Evolutionary conservation across 2,113 vertebrate genomes (phyloP).

Genomic region (Phalacrocorax aristotelis): DNA sequence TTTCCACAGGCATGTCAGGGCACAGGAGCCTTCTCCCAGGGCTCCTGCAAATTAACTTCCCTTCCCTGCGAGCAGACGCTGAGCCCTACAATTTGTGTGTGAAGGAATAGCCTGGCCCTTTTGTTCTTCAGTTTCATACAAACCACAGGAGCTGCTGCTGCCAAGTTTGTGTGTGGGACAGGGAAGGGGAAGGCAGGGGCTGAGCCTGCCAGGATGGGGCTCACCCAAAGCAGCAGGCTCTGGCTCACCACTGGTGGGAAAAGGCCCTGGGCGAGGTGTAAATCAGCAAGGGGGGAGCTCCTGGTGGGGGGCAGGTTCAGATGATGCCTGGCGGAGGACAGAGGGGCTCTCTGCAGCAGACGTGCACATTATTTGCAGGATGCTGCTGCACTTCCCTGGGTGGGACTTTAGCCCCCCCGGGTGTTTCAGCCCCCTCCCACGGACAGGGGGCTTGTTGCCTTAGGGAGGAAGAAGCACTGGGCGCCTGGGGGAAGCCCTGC

Average conservation of each 20-base stretch:
- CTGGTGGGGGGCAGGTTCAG: neutral
- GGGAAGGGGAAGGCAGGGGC: neutral
- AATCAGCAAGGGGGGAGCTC: neutral
- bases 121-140: neutral
- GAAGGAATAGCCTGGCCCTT: neutral
- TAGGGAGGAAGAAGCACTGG: neutral
- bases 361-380: fast-evolving
- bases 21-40: neutral
- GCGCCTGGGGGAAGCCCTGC: fast-evolving
- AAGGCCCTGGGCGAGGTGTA: neutral
- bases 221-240: neutral
- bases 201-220: neutral
- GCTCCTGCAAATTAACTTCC: neutral
- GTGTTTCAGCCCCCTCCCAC: neutral
- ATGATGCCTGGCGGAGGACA: neutral
- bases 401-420: neutral
- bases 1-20: constrained; percentile 16
- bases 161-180: neutral
- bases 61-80: neutral
- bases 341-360: neutral
- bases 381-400: neutral
- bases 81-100: neutral
- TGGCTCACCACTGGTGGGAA: neutral
- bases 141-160: neutral
- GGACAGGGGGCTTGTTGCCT: neutral